Evolutionary conservation across 1,140 invertebrate species (phyloP), one percentile per base, ranked within the genome.

Genomic region (Meloidogyne exigua): DNA sequence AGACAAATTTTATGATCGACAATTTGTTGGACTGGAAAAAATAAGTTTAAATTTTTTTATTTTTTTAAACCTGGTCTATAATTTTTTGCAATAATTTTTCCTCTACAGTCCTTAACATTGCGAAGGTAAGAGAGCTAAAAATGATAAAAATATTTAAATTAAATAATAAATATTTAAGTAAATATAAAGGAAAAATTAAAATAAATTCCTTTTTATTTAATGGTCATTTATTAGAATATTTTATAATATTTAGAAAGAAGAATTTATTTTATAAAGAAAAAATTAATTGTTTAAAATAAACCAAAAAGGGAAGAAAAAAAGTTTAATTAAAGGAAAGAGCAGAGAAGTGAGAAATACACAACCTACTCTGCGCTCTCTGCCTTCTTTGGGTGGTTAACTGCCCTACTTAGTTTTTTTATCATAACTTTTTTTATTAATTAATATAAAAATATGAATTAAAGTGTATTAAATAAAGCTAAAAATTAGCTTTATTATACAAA

Each of bases 91-190:
- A 78, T 78, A 26, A 78, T 4, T 13, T 67, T 68, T 39, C 76
- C 76, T 28, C n/a, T 23, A 28, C 44, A 78, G 44, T 78, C 76
- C 28, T 78, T 77, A 39, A 78, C 13, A 21, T 74, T 49, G 28
- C 76, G 76, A 21, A 78, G 63, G 7, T 77, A 68, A 13, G 73
- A 42, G 13, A 78, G 65, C 76, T 78, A n/a, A 12, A 74, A 71
- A 68, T 62, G 68, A 32, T 25, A 18, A 74, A 28, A 21, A 69
- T 9, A 7, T 21, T 13, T 69, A 21, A 23, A 2, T 32, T 68
- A 21, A 11, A 57, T 11, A 68, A 25, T n/a, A n/a, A n/a, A n/a
- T n/a, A n/a, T n/a, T n/a, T n/a, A n/a, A n/a, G n/a, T n/a, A n/a
- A n/a, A n/a, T n/a, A n/a, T n/a, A n/a, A n/a, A n/a, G n/a, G n/a